phyloP scores from a whole-genome alignment of 2,113 vertebrate species.

The Misgurnus anguillicaudatus region DNA sequence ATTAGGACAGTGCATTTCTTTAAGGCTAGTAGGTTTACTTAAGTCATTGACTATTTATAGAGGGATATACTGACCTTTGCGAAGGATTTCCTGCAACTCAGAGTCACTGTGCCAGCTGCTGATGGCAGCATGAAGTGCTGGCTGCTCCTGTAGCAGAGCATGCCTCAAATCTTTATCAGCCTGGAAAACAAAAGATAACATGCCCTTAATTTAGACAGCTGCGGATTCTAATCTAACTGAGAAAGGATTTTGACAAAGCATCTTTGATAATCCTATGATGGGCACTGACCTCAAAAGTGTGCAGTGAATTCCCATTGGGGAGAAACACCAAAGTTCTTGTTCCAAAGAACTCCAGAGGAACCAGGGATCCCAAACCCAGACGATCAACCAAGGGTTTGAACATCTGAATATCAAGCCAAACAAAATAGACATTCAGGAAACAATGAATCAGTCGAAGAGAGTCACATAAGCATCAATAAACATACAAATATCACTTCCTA shows the following conservation, averaged over 20 bases:
- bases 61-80: constrained; percentile 82
- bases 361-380: constrained; percentile 87
- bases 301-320: constrained; percentile 84
- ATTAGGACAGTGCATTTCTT: not conserved
- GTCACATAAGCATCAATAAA: not conserved
- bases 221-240: no score
- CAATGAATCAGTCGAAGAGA: not conserved
- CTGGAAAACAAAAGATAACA: constrained; percentile 68
- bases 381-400: constrained; percentile 87
- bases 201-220: not conserved
- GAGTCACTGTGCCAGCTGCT: constrained; percentile 87
- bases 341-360: constrained; percentile 93
- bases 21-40: constrained; percentile 5
- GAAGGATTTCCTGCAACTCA: constrained; percentile 95
- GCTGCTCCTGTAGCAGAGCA: constrained; percentile 85
- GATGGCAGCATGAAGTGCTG: constrained; percentile 83
- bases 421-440: not conserved
- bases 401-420: constrained; percentile 56
- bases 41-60: not conserved
- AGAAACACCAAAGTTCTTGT: constrained; percentile 87
- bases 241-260: no score
- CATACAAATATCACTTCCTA: no score
- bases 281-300: constrained; percentile 86
- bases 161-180: constrained; percentile 86
- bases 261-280: not conserved